Evolutionary conservation across 2,888 invertebrate species (phyloP), one percentile per base, ranked within the genome.

Genomic region (Cabera pusaria): DNA sequence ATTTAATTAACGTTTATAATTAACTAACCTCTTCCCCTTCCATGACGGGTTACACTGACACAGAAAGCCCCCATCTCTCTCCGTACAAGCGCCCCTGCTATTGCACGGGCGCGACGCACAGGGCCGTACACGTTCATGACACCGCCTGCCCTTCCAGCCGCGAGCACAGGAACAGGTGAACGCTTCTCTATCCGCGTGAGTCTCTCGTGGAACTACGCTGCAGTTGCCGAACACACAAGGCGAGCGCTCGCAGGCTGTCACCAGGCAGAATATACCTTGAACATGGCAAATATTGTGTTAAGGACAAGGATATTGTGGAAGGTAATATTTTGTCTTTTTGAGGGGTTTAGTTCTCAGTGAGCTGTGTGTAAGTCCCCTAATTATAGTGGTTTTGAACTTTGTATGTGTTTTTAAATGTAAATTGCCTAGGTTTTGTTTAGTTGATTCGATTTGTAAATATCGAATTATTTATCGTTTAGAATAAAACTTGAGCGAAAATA

Each of bases 31-130:
- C 39, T 82, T 81, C 1, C 94, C 94, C 66, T 92, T 92, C 92
- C 93, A 94, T 80, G 94, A 94, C 0, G 94, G 93, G 62, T 94
- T 93, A 65, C 96, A 93, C 50, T 91, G 90, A 67, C 96, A 96
- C 37, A 91, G 79, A 63, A 93, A 94, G 0, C 90, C 89, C 16
- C 92, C 92, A 47, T 92, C 93, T 25, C 90, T 83, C 57, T 93
- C 93, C 5, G 92, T 80, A 65, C 96, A 96, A 8, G 92, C 91
- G 1, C 96, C 96, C 7, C 94, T 86, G 37, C 92, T 92, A 68
- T 94, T 93, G 70, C 95, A 96, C 0, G 95, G 95, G 50, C 92
- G 90, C 0, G 92, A 88, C 8, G 93, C 92, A 72, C 96, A 96
- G 0, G 94, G 93, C 21, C 91, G 88, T 28, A 92, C 90, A 44